Conservation (phyloP, 1,140 invertebrate genomes). For the Anagrus nilaparvatae region DNA sequence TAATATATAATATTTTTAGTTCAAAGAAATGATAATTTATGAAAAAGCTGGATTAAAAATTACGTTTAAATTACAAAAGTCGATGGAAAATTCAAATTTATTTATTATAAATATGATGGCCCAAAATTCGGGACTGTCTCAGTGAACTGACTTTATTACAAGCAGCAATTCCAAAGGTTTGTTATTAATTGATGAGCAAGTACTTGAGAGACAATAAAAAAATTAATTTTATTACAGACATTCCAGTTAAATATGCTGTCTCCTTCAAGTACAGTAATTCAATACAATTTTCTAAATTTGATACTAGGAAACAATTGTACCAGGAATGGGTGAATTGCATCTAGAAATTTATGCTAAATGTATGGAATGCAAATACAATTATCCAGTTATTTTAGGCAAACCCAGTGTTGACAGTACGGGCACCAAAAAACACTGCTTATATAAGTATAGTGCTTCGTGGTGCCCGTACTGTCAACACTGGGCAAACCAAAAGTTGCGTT, state of each 20-base stretch:
- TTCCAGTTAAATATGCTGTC: slow-evolving; percentile 93
- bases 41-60: slow-evolving; percentile 81
- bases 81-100: slow-evolving; percentile 50
- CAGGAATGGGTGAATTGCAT: slow-evolving; percentile 98
- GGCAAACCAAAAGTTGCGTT: slow-evolving; percentile 98
- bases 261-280: slow-evolving; percentile 76
- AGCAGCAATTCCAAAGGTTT: slow-evolving; percentile 88
- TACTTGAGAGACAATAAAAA: slow-evolving; percentile 9
- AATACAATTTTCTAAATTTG: slow-evolving; percentile 9
- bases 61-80: slow-evolving; percentile 63
- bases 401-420: too few species aligned
- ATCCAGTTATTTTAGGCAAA: slow-evolving; percentile 81
- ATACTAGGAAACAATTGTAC: slow-evolving; percentile 87
- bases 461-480: too few species aligned
- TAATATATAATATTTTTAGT: too few species aligned
- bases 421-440: too few species aligned
- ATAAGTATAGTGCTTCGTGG: too few species aligned
- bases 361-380: slow-evolving; percentile 94
- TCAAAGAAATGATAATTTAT: slow-evolving; percentile 72
- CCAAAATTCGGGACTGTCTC: slow-evolving; percentile 55
- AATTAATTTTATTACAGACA: slow-evolving; percentile 56
- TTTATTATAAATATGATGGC: slow-evolving; percentile 77
- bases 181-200: too few species aligned
- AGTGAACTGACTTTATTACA: slow-evolving; percentile 89
- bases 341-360: slow-evolving; percentile 94